Evolutionary conservation across 1,140 invertebrate species (phyloP).

Genomic region (Drosophila orosa): DNA sequence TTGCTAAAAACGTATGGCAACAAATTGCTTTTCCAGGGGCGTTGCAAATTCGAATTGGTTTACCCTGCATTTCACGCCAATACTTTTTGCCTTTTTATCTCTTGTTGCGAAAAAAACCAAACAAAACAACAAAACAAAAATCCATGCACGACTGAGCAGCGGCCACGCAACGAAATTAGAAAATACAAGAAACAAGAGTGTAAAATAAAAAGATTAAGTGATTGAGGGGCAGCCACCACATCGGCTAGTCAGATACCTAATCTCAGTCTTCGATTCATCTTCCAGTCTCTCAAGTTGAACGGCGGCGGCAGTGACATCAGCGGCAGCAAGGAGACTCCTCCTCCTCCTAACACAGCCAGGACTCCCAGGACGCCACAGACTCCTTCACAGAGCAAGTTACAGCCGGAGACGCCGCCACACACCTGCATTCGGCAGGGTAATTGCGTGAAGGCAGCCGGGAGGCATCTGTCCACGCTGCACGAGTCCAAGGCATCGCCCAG

Average conservation of each 20-base stretch:
- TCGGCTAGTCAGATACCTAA: constrained; percentile 39
- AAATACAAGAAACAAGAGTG: constrained; percentile 55
- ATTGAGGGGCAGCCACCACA: constrained; percentile 49
- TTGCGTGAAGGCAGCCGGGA: constrained; percentile 42
- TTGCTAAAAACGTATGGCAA: constrained; percentile 68
- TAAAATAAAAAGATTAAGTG: constrained; percentile 50
- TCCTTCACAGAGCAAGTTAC: constrained; percentile 1
- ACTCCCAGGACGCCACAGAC: constrained; percentile 38
- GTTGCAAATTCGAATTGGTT: constrained; percentile 57
- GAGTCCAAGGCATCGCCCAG: constrained; percentile 80
- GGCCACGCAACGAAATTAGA: constrained; percentile 64
- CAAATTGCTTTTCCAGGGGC: constrained; percentile 73
- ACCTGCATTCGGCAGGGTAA: constrained; percentile 46
- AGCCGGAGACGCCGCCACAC: constrained; percentile 14
- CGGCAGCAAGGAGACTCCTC: constrained; percentile 30
- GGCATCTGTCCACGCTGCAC: constrained; percentile 60
- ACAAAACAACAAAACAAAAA: constrained; percentile 26
- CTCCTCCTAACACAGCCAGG: constrained; percentile 29
- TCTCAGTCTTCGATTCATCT: constrained; percentile 42
- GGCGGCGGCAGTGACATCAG: constrained; percentile 60
- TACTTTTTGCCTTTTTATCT: constrained; percentile 6
- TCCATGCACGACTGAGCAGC: constrained; percentile 71
- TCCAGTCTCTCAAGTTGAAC: constrained; percentile 81
- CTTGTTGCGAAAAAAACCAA: constrained; percentile 23
- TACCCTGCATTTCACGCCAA: constrained; percentile 33